Base-by-base conservation (phyloP, 2,797 vertebrate genomes). In the Lacerta agilis region DNA sequence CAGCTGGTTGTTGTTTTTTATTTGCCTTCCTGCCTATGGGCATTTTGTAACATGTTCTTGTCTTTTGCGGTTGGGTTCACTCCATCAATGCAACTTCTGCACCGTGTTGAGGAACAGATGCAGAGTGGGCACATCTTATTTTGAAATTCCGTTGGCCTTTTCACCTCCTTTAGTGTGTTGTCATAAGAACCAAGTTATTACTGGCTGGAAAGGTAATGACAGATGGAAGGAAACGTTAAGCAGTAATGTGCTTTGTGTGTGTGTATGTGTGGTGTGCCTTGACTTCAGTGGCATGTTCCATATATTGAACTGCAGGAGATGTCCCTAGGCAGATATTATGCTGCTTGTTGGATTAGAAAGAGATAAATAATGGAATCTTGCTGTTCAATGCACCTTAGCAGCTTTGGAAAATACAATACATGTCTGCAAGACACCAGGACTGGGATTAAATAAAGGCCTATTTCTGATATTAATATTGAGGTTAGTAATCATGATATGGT, bases 71-170 rank as follows among this genome's bases (percentile, higher is more conserved):
- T 79, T 93, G 85, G 83, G 2, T 88, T 93, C 75, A 84, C 78
- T 17, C 84, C 38, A 49, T 91, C 49, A 27, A 23, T 82, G 10
- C 78, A 91, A 88, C 89, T 85, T 25, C 10, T 29, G 20, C 49
- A 67, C 77, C 17, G 1, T 87, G 69, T 82, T 88, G 76, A 18
- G 71, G 87, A 81, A 76, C 71, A 77, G 90, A 89, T 89, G 76
- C 27, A 43, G 66, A 86, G 25, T 66, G 79, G 27, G 71, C 93
- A 10, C 66, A 7, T 89, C 77, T 92, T 89, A 29, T 11, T 93
- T 91, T 86, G 77, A 85, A 89, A 89, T 76, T 61, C 0, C 3
- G 3, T 17, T 93, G 77, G 88, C 66, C 82, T 90, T 92, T 69
- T 79, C 41, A 25, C 89, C 83, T 86, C 7, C 41, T 88, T 15